phyloP scores from a whole-genome alignment of 2,797 vertebrate species.

The Notolepis coatsorum region DNA sequence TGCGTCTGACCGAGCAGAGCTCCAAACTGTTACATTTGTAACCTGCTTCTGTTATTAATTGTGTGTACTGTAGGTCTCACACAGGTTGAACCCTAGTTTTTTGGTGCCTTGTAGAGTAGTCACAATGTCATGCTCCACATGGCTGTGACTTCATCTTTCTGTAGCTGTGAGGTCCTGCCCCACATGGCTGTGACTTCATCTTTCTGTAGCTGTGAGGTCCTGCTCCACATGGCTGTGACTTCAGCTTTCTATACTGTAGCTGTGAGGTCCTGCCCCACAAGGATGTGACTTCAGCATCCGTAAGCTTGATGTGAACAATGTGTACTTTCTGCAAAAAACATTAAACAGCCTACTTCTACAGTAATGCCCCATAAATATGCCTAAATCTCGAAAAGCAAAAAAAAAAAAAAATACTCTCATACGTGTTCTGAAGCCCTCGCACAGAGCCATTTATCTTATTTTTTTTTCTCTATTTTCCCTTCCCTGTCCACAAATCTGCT shows the following conservation, averaged over 20 bases:
- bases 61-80: slow-evolving; percentile 53
- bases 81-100: slow-evolving; percentile 58
- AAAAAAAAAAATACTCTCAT: slow-evolving; percentile 73
- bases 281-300: slow-evolving; percentile 64
- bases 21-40: slow-evolving; percentile 51
- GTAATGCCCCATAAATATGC: slow-evolving; percentile 81
- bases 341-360: slow-evolving; percentile 72
- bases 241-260: slow-evolving; percentile 55
- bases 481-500: slow-evolving; percentile 50
- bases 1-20: no score
- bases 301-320: slow-evolving; percentile 78
- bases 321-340: slow-evolving; percentile 80
- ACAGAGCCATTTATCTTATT: slow-evolving; percentile 56
- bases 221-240: slow-evolving; percentile 60
- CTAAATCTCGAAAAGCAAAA: slow-evolving; percentile 72
- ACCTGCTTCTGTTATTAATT: slow-evolving; percentile 70
- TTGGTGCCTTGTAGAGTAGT: slow-evolving; percentile 51
- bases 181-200: no score
- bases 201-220: slow-evolving; percentile 64
- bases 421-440: slow-evolving; percentile 69
- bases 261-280: slow-evolving; percentile 65
- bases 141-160: slow-evolving; percentile 64
- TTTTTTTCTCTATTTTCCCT: slow-evolving; percentile 31
- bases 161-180: no score
- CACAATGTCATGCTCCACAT: slow-evolving; percentile 64